Percentiles rank a stretch among this genome's conserved stretches.
Evolutionary conservation across 2,888 invertebrate genomes (phyloP).

Genomic region (Dascillus cervinus): DNA sequence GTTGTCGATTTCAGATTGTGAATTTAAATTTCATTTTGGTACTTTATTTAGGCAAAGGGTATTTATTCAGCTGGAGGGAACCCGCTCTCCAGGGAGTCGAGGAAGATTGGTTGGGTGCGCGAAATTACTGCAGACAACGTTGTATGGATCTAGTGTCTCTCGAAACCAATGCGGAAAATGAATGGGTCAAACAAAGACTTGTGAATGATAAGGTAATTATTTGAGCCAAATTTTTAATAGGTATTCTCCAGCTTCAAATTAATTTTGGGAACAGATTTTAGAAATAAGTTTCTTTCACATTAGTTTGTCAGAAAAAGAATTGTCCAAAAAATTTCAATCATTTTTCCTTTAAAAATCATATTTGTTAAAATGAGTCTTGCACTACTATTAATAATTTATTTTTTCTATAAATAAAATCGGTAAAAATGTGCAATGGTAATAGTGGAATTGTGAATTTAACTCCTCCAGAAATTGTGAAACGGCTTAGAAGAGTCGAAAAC

Average conservation of each 20-base stretch:
- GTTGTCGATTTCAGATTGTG: conserved; percentile 36
- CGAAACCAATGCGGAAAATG: conserved; percentile 80
- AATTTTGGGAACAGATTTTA: too few relatives aligned
- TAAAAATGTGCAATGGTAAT: too few relatives aligned
- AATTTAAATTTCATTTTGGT: neutral
- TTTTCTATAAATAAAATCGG: too few relatives aligned
- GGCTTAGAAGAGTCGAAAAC: too few relatives aligned
- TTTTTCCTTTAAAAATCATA: too few relatives aligned
- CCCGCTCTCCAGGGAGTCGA: conserved; percentile 65
- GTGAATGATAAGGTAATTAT: conserved; percentile 65
- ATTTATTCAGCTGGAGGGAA: conserved; percentile 85
- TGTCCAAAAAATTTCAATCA: neutral
- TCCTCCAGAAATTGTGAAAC: too few relatives aligned
- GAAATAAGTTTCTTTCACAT: too few relatives aligned
- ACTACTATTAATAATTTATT: too few relatives aligned
- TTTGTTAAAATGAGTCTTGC: too few relatives aligned
- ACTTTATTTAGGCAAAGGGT: conserved; percentile 60
- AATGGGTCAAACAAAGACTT: conserved; percentile 75
- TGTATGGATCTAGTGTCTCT: conserved; percentile 86
- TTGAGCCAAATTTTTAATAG: too few relatives aligned
- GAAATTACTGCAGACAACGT: conserved; percentile 79
- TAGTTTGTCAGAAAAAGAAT: conserved; percentile 1
- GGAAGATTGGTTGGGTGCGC: conserved; percentile 76
- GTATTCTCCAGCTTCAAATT: too few relatives aligned
- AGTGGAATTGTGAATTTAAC: too few relatives aligned